Conservation (phyloP, 1,140 invertebrate genomes). For the Ladona fulva region DNA sequence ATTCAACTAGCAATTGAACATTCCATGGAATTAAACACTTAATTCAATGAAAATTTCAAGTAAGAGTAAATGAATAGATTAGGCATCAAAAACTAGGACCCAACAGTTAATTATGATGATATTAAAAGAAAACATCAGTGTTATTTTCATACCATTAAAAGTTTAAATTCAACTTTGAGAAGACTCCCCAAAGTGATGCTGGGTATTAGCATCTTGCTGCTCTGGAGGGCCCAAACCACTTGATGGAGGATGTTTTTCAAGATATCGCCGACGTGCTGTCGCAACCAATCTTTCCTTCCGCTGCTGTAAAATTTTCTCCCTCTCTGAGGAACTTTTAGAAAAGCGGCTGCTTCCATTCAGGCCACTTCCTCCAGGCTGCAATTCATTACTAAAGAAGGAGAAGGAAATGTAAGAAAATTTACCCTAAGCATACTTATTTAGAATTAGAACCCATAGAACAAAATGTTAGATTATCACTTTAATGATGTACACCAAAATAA, state of each 20-base stretch:
- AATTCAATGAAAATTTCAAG: too few species aligned
- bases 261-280: background rate
- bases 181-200: background rate
- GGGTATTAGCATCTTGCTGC: background rate
- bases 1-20: too few species aligned
- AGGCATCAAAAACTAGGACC: too few species aligned
- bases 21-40: too few species aligned
- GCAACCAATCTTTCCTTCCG: background rate
- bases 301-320: constrained; percentile 1
- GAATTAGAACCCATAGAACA: too few species aligned
- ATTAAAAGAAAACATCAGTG: too few species aligned
- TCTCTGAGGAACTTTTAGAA: background rate
- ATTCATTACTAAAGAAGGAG: background rate
- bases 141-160: background rate
- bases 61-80: too few species aligned
- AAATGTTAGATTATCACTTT: too few species aligned
- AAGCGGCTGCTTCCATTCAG: constrained; percentile 1
- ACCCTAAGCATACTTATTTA: too few species aligned
- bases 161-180: background rate
- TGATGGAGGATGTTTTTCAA: background rate
- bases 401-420: too few species aligned
- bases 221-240: background rate
- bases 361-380: background rate
- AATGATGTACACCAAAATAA: too few species aligned
- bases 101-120: too few species aligned